Conservation (phyloP, 2,888 invertebrate genomes). For the Brachynemurus nebulosus region DNA sequence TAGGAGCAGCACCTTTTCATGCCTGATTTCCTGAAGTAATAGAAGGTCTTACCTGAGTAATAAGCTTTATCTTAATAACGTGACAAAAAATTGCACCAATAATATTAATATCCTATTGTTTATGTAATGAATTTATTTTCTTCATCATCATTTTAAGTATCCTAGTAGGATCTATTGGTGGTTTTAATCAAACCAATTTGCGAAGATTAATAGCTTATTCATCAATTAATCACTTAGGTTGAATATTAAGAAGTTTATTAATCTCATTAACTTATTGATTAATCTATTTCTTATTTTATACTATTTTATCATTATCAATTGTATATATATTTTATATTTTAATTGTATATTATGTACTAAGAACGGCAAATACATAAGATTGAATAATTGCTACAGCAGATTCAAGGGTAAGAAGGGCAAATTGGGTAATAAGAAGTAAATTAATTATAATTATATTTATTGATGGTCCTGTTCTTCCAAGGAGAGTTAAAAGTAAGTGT, state of each 20-base stretch:
- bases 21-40: too few species aligned
- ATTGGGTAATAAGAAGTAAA: conserved; percentile 35
- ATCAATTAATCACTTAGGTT: conserved; percentile 48
- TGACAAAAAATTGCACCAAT: conserved; percentile 52
- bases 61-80: conserved; percentile 40
- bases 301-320: conserved; percentile 33
- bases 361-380: conserved; percentile 49
- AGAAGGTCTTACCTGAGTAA: conserved; percentile 42
- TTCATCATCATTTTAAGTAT: conserved; percentile 34
- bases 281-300: too few species aligned
- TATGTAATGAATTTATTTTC: conserved; percentile 30
- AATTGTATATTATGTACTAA: conserved; percentile 51
- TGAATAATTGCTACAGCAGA: conserved; percentile 48
- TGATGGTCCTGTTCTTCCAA: conserved; percentile 33
- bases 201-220: conserved; percentile 47
- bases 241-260: conserved; percentile 33
- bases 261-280: too few species aligned
- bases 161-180: conserved; percentile 36
- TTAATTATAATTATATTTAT: conserved; percentile 18
- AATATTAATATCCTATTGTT: conserved; percentile 38
- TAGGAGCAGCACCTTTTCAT: conserved; percentile 43
- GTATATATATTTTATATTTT: conserved; percentile 35
- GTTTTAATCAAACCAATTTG: conserved; percentile 39
- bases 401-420: conserved; percentile 40
- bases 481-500: conserved; percentile 48